Evolutionary conservation across 2,888 invertebrate genomes (phyloP), one percentile per base, ranked within the genome.

Genomic region (Phengaris arion): DNA sequence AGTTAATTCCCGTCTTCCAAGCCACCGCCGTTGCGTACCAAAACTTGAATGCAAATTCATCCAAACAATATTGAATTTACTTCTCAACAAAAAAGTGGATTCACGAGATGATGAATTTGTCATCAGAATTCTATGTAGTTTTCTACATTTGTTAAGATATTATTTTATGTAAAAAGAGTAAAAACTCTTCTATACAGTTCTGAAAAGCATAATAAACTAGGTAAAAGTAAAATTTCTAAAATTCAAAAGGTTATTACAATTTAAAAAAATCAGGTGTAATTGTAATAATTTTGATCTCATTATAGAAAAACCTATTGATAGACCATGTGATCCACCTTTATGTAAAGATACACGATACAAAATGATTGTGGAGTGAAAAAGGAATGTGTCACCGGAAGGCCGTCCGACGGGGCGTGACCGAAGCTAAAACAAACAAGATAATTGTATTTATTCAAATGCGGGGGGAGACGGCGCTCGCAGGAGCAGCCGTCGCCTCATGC

Each of bases 401-500:
- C 82, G 84, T 85, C 84, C 84, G 84, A 68, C 82, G 81, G 88
- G 87, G 87, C 86, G 87, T 86, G 83, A 83, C 85, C 85, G 86
- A 86, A 87, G 35, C 64, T 87, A 92, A 92, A 92, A 92, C 93
- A 93, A 93, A 93, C 92, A 93, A 93, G 92, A 91, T 92, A 93
- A 93, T 93, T 92, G 92, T 93, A 92, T 93, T 92, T 93, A 93
- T 93, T 93, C 89, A 92, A 93, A 93, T 93, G 89, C 82, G 87
- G 86, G 81, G 85, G 85, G 83, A 81, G 81, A 81, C 79, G 82
- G 81, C 22, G 48, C 57, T n/a, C 45, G 75, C 55, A 84, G 84
- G 85, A 81, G 79, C 91, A 89, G 90, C 90, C 89, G 91, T 85
- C 86, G 86, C 84, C 87, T 93, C 91, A 92, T 93, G 92, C 92